Percentiles rank a stretch among this genome's conserved stretches.
phyloP scores from a whole-genome alignment of 2,113 vertebrate species.

The Gnathonemus echidnorhynchus region DNA sequence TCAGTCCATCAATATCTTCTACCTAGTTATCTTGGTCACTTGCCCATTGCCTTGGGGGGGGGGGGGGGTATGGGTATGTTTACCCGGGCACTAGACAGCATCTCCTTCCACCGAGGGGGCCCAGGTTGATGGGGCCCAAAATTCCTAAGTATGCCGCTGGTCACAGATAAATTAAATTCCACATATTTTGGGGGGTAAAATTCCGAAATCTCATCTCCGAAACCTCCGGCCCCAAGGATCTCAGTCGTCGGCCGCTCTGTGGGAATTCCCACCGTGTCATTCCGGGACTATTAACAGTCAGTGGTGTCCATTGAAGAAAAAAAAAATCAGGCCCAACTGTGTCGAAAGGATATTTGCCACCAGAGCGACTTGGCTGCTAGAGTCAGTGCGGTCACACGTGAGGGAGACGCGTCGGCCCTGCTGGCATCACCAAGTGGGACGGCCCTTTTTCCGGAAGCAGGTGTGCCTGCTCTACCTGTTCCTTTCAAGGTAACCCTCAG shows the following conservation, averaged over 20 bases:
- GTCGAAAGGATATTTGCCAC: not conserved
- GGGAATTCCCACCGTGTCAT: not conserved
- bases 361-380: not conserved
- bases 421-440: not conserved
- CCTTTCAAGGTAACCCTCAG: slow-evolving; percentile 11
- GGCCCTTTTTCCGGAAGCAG: not conserved
- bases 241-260: not conserved
- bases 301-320: not conserved
- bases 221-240: not conserved
- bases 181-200: not conserved
- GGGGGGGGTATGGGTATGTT: not conserved
- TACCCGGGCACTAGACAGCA: not conserved
- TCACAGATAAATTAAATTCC: not conserved
- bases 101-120: not conserved
- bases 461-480: not conserved
- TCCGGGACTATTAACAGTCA: not conserved
- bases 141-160: not conserved
- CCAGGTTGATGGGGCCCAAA: not conserved
- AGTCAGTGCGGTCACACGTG: not conserved
- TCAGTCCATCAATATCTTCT: not conserved
- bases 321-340: not conserved
- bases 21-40: not conserved
- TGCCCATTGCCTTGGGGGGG: not conserved
- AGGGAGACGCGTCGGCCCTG: not conserved
- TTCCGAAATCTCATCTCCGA: not conserved